Percentiles rank a stretch among this genome's conserved stretches.
Evolutionary conservation across 2,113 vertebrate genomes (phyloP).

Genomic region (Chunga burmeisteri): DNA sequence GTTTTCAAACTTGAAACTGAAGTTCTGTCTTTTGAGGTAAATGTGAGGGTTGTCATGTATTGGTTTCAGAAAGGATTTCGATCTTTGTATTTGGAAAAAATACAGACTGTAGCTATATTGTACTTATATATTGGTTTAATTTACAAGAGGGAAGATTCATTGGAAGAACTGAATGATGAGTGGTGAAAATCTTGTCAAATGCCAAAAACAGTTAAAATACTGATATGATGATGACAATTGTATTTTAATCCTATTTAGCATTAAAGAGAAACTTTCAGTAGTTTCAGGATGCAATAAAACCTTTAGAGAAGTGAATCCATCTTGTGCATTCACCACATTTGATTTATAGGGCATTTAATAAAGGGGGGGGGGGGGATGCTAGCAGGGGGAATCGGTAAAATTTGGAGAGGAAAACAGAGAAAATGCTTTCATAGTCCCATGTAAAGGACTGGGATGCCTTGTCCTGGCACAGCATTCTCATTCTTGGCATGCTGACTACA

Average conservation of each 20-base stretch:
- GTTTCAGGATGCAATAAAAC: background rate
- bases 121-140: background rate
- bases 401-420: background rate
- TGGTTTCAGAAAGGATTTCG: background rate
- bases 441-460: background rate
- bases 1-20: background rate
- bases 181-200: background rate
- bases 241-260: background rate
- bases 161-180: background rate
- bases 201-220: background rate
- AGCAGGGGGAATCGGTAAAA: background rate
- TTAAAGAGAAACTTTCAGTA: background rate
- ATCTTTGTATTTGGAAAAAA: background rate
- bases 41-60: background rate
- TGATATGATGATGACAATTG: fast-evolving
- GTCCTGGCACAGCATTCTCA: background rate
- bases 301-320: background rate
- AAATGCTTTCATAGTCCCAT: background rate
- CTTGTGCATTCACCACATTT: background rate
- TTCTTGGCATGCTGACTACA: background rate
- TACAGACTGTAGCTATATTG: background rate
- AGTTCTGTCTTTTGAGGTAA: background rate
- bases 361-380: background rate
- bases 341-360: background rate
- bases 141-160: background rate